Conservation (phyloP, 2,888 invertebrate genomes). For the Drosophila nr. perissopoda region DNA sequence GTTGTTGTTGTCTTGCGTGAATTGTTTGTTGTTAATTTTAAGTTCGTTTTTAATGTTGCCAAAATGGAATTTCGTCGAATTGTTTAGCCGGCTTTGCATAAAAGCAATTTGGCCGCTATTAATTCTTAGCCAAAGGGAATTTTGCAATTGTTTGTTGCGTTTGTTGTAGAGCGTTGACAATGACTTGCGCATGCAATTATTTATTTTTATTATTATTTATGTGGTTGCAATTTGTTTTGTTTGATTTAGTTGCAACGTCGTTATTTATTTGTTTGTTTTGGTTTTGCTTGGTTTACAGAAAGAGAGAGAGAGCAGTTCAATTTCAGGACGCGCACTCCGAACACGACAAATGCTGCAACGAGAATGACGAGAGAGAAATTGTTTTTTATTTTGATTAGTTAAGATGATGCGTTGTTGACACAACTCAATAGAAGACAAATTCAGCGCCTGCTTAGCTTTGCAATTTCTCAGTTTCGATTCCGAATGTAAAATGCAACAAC, state of each 20-base stretch:
- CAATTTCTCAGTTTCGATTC: constrained; percentile 35
- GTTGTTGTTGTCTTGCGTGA: constrained; percentile 25
- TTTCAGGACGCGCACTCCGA: constrained; percentile 68
- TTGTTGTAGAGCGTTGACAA: constrained; percentile 74
- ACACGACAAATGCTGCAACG: constrained; percentile 84
- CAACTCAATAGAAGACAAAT: constrained; percentile 42
- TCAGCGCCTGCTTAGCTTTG: constrained; percentile 62
- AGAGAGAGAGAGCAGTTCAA: constrained; percentile 40
- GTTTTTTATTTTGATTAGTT: constrained; percentile 55
- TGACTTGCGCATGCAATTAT: constrained; percentile 48
- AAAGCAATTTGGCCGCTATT: constrained; percentile 57
- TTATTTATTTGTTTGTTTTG: constrained; percentile 25
- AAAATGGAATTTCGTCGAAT: constrained; percentile 78
- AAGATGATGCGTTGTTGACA: constrained; percentile 56
- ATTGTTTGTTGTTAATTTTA: constrained; percentile 21
- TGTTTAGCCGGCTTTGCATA: constrained; percentile 66
- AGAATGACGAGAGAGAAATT: constrained; percentile 71
- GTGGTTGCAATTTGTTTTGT: constrained; percentile 24
- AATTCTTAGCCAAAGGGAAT: constrained; percentile 84
- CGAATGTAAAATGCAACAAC: constrained; percentile 49
- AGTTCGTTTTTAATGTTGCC: constrained; percentile 58
- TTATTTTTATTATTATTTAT: constrained; percentile 15
- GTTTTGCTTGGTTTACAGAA: constrained; percentile 23
- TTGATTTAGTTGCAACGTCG: constrained; percentile 8
- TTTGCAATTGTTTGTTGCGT: constrained; percentile 82